Conservation (phyloP, 2,113 vertebrate species). For the Piaya cayana region DNA sequence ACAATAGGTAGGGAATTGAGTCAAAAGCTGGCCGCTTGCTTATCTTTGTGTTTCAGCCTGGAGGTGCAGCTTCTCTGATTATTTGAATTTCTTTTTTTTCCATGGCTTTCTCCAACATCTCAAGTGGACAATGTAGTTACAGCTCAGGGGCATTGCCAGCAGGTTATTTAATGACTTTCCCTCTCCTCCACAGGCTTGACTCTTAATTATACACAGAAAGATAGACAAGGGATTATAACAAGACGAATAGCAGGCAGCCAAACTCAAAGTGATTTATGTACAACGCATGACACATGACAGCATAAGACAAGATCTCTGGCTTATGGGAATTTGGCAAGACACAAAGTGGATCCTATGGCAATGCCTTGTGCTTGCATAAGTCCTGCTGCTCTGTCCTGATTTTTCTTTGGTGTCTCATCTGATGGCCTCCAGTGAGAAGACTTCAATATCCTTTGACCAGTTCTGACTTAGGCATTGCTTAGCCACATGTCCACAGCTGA, state of each 20-base stretch:
- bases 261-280: conserved; percentile 23
- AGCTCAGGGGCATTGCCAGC: not conserved
- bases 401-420: not conserved
- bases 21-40: not conserved
- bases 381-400: not conserved
- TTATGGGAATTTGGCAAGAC: conserved; percentile 39
- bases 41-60: not conserved
- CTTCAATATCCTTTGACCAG: not conserved
- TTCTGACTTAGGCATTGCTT: not conserved
- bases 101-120: not conserved
- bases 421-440: not conserved
- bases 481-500: not conserved
- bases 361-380: not conserved
- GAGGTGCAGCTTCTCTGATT: not conserved
- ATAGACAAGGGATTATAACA: not conserved
- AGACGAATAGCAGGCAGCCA: conserved; percentile 23
- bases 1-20: not conserved
- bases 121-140: not conserved
- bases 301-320: conserved; percentile 42
- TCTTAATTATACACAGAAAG: conserved; percentile 15
- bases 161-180: not conserved
- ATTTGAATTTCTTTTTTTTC: not conserved
- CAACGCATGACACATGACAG: conserved; percentile 28
- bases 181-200: not conserved
- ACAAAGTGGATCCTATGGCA: not conserved